Base-by-base conservation (phyloP, 2,888 invertebrate genomes). In the Heliconius aoede region DNA sequence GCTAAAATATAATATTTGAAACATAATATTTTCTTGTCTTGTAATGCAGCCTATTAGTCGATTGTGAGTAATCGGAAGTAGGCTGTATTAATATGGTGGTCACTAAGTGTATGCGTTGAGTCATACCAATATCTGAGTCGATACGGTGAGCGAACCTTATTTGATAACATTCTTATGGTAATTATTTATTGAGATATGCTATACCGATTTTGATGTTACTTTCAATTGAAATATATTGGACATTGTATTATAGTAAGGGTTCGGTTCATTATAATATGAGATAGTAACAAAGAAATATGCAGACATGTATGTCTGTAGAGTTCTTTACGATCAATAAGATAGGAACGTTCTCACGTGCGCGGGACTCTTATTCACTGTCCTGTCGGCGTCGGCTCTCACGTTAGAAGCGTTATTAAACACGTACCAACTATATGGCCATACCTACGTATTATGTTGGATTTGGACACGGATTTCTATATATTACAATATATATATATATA, bases 51-150 rank as follows among this genome's bases (percentile, higher is more conserved):
- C 26, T 18, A 67, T 67, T 67, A 67, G 67, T 68, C n/a, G 55
- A 69, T 69, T 55, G 30, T 69, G 69, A 69, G 51, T 55, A 69
- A 69, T 69, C 69, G 30, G 30, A 69, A 65, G n/a, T 55, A 0
- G 69, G 5, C n/a, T 69, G 21, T 69, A 69, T 69, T 30, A 69
- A 55, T 55, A 55, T 32, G 69, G 28, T 68, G 13, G 7, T 30
- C 13, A 68, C 18, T 21, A 21, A 51, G 11, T n/a, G 21, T n/a
- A 30, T 40, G n/a, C 1, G 51, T 55, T 69, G 69, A 69, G 55
- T 69, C 69, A 69, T 55, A 24, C 7, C 9, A 69, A 69, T 40
- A 30, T 24, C 55, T 30, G 30, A 55, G 8, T 30, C 51, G 30
- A 51, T 68, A 51, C 15, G 21, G 15, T 68, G 68, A 24, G 30